Evolutionary conservation across 1,140 invertebrate genomes (phyloP).

Genomic region (Theocolax elegans): DNA sequence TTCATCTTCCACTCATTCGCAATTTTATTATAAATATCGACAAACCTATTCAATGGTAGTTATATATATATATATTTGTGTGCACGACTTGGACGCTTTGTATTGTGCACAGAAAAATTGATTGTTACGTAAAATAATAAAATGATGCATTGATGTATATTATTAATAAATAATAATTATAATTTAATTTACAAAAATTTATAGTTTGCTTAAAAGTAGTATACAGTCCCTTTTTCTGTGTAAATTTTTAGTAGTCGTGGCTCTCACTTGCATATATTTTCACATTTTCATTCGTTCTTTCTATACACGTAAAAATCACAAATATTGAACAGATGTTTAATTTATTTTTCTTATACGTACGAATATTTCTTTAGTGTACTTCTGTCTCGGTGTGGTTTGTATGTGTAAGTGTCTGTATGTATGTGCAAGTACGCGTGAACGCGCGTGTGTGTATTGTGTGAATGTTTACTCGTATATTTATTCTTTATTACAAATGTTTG

Average conservation of each 20-base stretch:
- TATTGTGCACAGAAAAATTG: slow-evolving; percentile 4
- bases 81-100: slow-evolving; percentile 15
- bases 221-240: slow-evolving; percentile 15
- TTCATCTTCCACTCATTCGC: slow-evolving; percentile 41
- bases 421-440: no score
- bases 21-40: slow-evolving; percentile 49
- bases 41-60: slow-evolving; percentile 42
- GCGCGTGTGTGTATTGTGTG: no score
- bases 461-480: slow-evolving; percentile 56
- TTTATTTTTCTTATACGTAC: slow-evolving; percentile 17
- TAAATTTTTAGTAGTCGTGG: neutral
- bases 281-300: no score
- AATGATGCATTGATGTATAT: no score
- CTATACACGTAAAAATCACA: slow-evolving; percentile 30
- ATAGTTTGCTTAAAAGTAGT: no score
- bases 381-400: no score
- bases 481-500: slow-evolving; percentile 60
- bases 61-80: slow-evolving; percentile 20
- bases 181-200: no score
- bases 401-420: no score
- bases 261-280: neutral
- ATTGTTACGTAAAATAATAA: neutral
- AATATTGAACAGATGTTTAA: slow-evolving; percentile 43
- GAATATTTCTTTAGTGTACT: slow-evolving; percentile 14
- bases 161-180: no score